Evolutionary conservation across 2,797 vertebrate genomes (phyloP).

Genomic region (Gallinago solitaria): DNA sequence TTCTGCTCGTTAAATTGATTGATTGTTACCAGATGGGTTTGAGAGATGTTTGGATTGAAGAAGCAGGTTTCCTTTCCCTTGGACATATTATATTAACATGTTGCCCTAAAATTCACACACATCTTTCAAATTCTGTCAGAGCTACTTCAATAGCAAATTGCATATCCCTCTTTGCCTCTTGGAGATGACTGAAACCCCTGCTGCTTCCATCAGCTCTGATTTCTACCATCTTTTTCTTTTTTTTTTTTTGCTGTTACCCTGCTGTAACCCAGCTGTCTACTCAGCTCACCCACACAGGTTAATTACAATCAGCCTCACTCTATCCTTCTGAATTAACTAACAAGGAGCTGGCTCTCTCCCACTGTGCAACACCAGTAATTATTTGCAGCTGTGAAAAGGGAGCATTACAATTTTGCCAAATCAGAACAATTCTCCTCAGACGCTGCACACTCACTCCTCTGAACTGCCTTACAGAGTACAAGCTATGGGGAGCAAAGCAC

Average conservation of each 20-base stretch:
- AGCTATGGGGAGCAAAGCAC: background rate
- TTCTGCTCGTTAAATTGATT: constrained; percentile 39
- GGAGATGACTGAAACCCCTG: background rate
- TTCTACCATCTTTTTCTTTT: background rate
- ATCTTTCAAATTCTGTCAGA: background rate
- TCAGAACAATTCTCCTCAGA: background rate
- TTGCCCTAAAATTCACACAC: background rate
- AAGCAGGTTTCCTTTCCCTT: background rate
- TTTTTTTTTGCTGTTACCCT: background rate
- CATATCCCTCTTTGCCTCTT: background rate
- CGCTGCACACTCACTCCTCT: background rate
- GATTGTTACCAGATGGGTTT: constrained; percentile 17
- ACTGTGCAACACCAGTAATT: background rate
- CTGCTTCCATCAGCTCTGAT: background rate
- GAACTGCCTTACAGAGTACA: background rate
- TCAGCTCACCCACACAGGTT: background rate
- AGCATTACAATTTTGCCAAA: background rate
- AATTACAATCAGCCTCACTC: background rate
- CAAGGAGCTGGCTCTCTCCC: background rate
- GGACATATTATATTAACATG: background rate
- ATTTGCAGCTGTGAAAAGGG: background rate
- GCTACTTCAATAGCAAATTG: background rate
- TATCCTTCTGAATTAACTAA: background rate
- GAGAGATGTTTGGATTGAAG: background rate
- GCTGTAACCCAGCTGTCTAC: background rate